Percentiles rank a stretch among this genome's conserved stretches.
Conservation (phyloP, 1,140 invertebrate species). For the Neodiprion lecontei region DNA sequence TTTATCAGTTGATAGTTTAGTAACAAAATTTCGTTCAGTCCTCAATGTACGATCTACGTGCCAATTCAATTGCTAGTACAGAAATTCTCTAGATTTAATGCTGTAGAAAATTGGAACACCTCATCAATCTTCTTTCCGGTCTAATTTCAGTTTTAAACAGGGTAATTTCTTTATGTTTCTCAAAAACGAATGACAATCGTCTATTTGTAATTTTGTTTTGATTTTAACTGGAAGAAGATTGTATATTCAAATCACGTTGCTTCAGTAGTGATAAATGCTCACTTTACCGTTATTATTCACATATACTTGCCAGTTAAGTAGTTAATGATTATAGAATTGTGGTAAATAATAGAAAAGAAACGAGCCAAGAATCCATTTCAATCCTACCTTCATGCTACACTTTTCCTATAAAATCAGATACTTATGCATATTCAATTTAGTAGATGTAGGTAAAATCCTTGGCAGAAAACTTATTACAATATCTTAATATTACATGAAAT, state of each 20-base stretch:
- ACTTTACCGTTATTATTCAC: background rate
- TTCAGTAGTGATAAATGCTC: background rate
- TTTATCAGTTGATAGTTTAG: conserved; percentile 11
- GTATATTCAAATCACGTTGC: background rate
- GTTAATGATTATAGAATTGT: background rate
- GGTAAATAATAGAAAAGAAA: background rate
- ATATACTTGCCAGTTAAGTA: background rate
- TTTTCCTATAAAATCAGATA: background rate
- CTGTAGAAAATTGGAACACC: background rate
- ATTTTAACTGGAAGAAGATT: conserved; percentile 1
- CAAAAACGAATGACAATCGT: background rate
- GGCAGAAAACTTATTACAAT: conserved; percentile 1
- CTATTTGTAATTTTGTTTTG: background rate
- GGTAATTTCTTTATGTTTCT: conserved; percentile 2
- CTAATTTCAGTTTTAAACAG: background rate
- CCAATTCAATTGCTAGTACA: conserved; percentile 28
- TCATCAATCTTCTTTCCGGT: background rate
- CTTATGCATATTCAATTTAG: background rate
- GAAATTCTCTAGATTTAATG: conserved; percentile 32
- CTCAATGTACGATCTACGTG: conserved; percentile 11
- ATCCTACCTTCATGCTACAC: background rate
- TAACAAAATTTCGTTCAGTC: conserved; percentile 11
- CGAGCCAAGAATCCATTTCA: conserved; percentile 5
- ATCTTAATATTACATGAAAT: background rate
- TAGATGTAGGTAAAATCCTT: background rate